Evolutionary conservation across 1,140 invertebrate species (phyloP), one percentile per base, ranked within the genome.

Genomic region (Lepidurus arcticus): DNA sequence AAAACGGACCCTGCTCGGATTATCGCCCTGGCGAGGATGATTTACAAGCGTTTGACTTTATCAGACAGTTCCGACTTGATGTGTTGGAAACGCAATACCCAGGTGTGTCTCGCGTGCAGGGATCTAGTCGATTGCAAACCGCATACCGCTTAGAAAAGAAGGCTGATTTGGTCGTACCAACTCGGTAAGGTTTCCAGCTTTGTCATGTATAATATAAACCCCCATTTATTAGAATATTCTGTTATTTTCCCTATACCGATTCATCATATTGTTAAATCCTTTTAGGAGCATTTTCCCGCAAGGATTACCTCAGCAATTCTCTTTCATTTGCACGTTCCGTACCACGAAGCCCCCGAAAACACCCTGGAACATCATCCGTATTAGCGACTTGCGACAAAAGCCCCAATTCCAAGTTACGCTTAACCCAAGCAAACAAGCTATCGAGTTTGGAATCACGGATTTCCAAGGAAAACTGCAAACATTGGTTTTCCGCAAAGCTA

Each of bases 21-120:
- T 89, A 89, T 80, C 88, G 88, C 81, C 89, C 88, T 2, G 91
- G 91, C 9, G 91, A 93, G 82, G 90, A 92, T 79, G 92, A 93
- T 84, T 87, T 93, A 16, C 90, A 92, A 81, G 90, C 89, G 0
- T 92, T 92, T 81, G 93, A 95, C 84, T 90, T 94, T 44, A 93
- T 95, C 77, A 88, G 91, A 44, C 90, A 90, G 80, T 92, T 91
- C 83, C 86, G 88, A 73, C 83, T 94, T 80, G 93, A 94, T 83
- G 82, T 89, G 11, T 82, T 88, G 5, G 88, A 90, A 74, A 85
- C 87, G 0, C 86, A 87, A 80, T 87, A 88, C 80, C 87, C 89
- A 0, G 91, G 91, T 0, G 87, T 94, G 0, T 88, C 88, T 1
- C 86, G 88, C 81, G 92, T 93, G 0, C 85, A 88, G 76, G 93